Conservation (phyloP, 2,797 vertebrate genomes). For the Limnodromus scolopaceus region DNA sequence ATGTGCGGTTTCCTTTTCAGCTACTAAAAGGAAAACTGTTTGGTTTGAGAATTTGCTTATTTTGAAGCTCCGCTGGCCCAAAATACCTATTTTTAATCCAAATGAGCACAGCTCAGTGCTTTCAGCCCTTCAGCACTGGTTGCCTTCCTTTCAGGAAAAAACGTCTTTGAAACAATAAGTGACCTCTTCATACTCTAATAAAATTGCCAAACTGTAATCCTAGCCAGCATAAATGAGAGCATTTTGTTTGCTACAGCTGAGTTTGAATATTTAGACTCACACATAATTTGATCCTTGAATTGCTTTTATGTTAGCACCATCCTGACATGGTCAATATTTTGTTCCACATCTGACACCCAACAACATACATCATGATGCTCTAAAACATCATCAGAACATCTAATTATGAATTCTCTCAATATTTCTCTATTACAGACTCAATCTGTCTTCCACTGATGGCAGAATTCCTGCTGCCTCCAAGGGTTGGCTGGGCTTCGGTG, state of each 20-base stretch:
- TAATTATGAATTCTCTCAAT: not conserved
- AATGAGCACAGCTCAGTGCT: slow-evolving; percentile 57
- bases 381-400: not conserved
- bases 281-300: not conserved
- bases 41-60: slow-evolving; percentile 82
- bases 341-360: not conserved
- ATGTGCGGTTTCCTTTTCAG: slow-evolving; percentile 82
- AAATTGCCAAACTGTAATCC: not conserved
- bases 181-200: slow-evolving; percentile 38
- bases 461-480: not conserved
- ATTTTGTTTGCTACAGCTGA: not conserved
- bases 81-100: slow-evolving; percentile 79
- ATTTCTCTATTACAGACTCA: not conserved
- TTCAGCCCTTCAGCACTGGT: slow-evolving; percentile 48
- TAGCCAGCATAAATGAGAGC: not conserved
- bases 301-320: not conserved
- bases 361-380: not conserved
- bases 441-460: not conserved
- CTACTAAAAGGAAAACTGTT: slow-evolving; percentile 82
- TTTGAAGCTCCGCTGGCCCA: slow-evolving; percentile 74
- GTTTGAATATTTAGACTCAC: not conserved
- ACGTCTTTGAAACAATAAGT: slow-evolving; percentile 54
- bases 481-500: not conserved
- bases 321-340: not conserved
- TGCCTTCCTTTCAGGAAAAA: slow-evolving; percentile 68